Conservation (phyloP, 2,888 invertebrate genomes). For the Polydesmus complanatus region DNA sequence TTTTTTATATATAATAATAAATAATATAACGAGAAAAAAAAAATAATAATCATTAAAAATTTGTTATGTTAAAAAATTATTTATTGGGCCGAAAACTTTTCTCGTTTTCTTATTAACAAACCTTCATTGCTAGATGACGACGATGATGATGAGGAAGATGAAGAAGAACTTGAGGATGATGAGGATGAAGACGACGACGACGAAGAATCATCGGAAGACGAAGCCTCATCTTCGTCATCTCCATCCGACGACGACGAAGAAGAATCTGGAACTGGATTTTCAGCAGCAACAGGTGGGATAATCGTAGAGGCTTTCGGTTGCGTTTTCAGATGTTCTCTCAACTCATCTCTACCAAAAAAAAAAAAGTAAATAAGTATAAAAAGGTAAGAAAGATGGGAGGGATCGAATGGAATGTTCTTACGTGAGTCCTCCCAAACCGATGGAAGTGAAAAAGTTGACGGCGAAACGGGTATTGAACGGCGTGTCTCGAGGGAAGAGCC, state of each 20-base stretch:
- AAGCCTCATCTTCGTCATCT: slow-evolving; percentile 25
- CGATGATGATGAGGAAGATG: too few relatives aligned
- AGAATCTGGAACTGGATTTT: slow-evolving; percentile 10
- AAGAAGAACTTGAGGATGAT: not conserved
- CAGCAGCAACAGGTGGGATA: slow-evolving; percentile 19
- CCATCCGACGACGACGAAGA: slow-evolving; percentile 17
- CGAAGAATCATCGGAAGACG: slow-evolving; percentile 17
- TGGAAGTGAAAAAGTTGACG: slow-evolving; percentile 94
- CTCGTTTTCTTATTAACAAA: too few relatives aligned
- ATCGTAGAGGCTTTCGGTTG: slow-evolving; percentile 38
- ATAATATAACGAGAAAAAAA: too few relatives aligned
- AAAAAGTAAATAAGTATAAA: not conserved
- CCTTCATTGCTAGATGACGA: too few relatives aligned
- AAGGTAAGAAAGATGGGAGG: slow-evolving; percentile 3
- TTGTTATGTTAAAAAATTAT: too few relatives aligned
- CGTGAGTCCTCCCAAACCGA: slow-evolving; percentile 91
- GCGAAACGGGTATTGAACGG: slow-evolving; percentile 93
- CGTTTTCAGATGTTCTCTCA: slow-evolving; percentile 72
- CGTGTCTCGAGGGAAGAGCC: slow-evolving; percentile 88
- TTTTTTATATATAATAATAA: too few relatives aligned
- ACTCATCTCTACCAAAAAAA: slow-evolving; percentile 61
- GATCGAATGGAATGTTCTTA: slow-evolving; percentile 36
- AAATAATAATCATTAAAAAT: too few relatives aligned
- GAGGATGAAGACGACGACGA: slow-evolving; percentile 16
- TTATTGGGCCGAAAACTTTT: too few relatives aligned